Conservation (phyloP, 1,140 invertebrate species). For the Eubasilissa regina region DNA sequence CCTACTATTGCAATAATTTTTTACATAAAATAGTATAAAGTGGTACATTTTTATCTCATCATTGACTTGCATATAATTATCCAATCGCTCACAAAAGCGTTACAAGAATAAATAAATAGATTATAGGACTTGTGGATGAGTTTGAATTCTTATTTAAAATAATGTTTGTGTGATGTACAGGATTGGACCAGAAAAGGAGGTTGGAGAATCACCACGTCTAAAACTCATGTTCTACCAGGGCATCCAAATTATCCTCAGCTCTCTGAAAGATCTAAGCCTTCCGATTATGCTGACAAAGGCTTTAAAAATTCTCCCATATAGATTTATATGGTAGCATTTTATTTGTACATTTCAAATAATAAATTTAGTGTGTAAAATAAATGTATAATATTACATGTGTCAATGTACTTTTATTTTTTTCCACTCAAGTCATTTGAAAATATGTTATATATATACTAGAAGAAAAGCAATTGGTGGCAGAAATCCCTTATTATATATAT, state of each 20-base stretch:
- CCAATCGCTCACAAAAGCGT: background rate
- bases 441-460: too few species aligned
- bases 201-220: conserved; percentile 74
- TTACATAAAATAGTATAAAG: background rate
- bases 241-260: conserved; percentile 77
- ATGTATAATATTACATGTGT: conserved; percentile 39
- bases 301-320: conserved; percentile 78
- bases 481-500: too few species aligned
- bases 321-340: background rate
- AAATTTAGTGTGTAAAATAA: conserved; percentile 24
- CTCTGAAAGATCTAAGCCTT: conserved; percentile 71
- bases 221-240: conserved; percentile 74
- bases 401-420: too few species aligned
- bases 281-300: conserved; percentile 79
- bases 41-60: background rate
- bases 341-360: conserved; percentile 1
- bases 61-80: background rate
- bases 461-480: too few species aligned
- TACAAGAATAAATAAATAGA: too few species aligned
- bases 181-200: conserved; percentile 83
- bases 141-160: too few species aligned
- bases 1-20: background rate
- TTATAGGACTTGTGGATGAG: too few species aligned
- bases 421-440: too few species aligned
- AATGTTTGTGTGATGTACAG: conserved; percentile 64